Evolutionary conservation across 2,888 invertebrate genomes (phyloP).

Genomic region (Tipula vernalis): DNA sequence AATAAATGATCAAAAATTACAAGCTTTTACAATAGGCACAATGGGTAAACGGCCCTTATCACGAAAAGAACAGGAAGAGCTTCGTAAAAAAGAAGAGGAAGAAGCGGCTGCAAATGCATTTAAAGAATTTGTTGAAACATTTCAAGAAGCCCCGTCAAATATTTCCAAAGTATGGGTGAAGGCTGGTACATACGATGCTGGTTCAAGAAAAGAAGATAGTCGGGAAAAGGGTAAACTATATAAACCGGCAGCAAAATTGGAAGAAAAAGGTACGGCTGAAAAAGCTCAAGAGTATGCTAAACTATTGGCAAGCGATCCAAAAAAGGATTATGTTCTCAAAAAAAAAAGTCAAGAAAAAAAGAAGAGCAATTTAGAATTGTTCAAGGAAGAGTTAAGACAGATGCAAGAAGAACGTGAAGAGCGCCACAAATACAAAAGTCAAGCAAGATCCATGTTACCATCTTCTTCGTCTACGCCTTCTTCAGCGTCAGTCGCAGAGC

Average conservation of each 20-base stretch:
- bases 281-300: conserved; percentile 57
- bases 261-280: conserved; percentile 49
- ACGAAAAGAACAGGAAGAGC: conserved; percentile 76
- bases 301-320: conserved; percentile 46
- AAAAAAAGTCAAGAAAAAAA: conserved; percentile 76
- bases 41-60: conserved; percentile 59
- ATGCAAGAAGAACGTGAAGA: conserved; percentile 97
- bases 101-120: conserved; percentile 88
- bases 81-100: conserved; percentile 76
- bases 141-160: conserved; percentile 72
- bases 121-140: conserved; percentile 94
- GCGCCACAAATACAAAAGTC: conserved; percentile 78
- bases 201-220: conserved; percentile 80
- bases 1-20: conserved; percentile 59
- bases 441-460: conserved; percentile 30
- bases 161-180: conserved; percentile 93
- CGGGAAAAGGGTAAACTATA: conserved; percentile 84
- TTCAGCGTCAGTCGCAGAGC: conserved; percentile 29
- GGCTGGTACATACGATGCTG: conserved; percentile 94
- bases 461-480: conserved; percentile 38
- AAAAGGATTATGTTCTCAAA: conserved; percentile 47
- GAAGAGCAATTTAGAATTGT: conserved; percentile 93
- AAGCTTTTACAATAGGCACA: conserved; percentile 61
- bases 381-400: conserved; percentile 96
- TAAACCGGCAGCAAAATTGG: conserved; percentile 73